Conservation (phyloP, 2,113 vertebrate genomes). For the Geococcyx californianus region DNA sequence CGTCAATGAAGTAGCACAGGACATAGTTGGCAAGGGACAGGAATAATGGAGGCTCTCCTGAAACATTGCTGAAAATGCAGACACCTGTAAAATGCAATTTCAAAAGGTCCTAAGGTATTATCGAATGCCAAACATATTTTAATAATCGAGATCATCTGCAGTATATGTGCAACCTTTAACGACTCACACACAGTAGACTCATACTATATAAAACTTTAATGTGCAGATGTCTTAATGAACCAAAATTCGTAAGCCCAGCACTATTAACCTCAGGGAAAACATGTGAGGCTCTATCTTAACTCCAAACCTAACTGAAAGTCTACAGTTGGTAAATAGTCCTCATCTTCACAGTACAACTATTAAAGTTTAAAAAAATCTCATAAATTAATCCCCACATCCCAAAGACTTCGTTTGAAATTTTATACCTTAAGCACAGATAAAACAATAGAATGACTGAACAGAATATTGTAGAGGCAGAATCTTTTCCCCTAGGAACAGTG, state of each 20-base stretch:
- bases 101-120: background rate
- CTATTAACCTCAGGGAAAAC: background rate
- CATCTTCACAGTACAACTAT: background rate
- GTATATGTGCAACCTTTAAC: background rate
- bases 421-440: background rate
- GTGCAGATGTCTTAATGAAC: background rate
- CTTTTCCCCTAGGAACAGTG: background rate
- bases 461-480: background rate
- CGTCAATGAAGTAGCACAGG: background rate
- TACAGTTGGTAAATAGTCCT: background rate
- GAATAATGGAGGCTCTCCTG: background rate
- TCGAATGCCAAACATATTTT: background rate
- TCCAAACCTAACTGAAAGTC: background rate
- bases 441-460: background rate
- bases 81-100: too few species aligned
- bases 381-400: background rate
- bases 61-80: background rate
- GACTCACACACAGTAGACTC: background rate
- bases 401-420: background rate
- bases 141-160: background rate
- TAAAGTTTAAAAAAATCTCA: background rate
- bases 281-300: background rate
- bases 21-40: background rate
- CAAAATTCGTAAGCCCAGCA: background rate
- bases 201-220: background rate